A percentile compares a stretch with the other conserved stretches of the same genome.
These are phyloP conservation scores for Zhengitettix transpicula DNA, from an alignment of 2,888 invertebrate species.

Conservation along the genomic window DNA sequence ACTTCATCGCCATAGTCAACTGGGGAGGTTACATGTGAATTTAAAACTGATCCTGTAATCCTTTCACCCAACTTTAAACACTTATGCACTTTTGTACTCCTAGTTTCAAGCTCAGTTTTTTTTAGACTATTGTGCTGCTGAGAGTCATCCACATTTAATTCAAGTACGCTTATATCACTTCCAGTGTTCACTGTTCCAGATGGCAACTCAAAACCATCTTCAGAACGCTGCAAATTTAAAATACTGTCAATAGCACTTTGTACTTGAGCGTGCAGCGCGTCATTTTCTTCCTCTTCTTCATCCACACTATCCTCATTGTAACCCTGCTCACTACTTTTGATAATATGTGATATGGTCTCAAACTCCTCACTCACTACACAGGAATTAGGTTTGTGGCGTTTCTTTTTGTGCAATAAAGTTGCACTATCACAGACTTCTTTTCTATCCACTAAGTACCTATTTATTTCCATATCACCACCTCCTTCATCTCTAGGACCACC, in stretches of 20 bases:
- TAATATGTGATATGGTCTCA: background rate
- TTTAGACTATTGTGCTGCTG: background rate
- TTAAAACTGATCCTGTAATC: background rate
- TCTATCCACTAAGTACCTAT: background rate
- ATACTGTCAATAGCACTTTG: slow-evolving; percentile 68
- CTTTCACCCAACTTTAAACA: background rate
- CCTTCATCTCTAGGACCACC: slow-evolving; percentile 11
- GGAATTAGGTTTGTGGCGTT: slow-evolving; percentile 5
- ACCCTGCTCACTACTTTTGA: slow-evolving; percentile 1
- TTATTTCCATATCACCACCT: slow-evolving; percentile 1
- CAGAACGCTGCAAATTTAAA: slow-evolving; percentile 45
- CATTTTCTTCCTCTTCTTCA: slow-evolving; percentile 25
- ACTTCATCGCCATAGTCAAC: background rate
- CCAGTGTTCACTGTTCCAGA: background rate
- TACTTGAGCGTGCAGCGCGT: slow-evolving; percentile 58
- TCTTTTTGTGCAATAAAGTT: slow-evolving; percentile 5
- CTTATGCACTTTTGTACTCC: background rate
- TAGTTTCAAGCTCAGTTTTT: background rate
- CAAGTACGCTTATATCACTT: background rate
- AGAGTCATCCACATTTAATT: slow-evolving; percentile 2
- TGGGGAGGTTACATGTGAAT: background rate
- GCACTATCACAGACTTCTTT: slow-evolving; percentile 9
- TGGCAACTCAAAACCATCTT: slow-evolving; percentile 13
- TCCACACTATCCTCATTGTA: slow-evolving; percentile 4
- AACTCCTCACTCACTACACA: background rate